These are phyloP conservation scores for Coregonus ussuriensis DNA, from an alignment of 2,797 vertebrate species.

Conservation along the genomic window DNA sequence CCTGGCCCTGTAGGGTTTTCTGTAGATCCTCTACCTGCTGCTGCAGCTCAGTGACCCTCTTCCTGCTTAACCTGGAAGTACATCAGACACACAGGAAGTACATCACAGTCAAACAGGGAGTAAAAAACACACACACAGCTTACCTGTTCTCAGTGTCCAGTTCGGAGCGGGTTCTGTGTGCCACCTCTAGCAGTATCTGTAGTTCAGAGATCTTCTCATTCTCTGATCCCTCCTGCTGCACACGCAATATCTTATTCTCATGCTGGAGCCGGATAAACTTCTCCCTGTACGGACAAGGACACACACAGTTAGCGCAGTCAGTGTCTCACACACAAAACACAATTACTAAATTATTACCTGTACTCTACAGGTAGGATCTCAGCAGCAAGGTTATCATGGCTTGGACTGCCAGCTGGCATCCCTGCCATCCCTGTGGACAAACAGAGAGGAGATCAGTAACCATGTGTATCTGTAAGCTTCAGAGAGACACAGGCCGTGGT, in stretches of 20 bases:
- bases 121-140: background rate
- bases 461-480: background rate
- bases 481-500: background rate
- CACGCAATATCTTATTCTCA: constrained; percentile 95
- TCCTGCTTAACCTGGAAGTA: constrained; percentile 80
- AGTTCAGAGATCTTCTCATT: constrained; percentile 84
- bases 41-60: constrained; percentile 84
- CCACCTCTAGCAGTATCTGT: constrained; percentile 86
- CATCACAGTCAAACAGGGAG: background rate
- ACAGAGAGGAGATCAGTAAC: background rate
- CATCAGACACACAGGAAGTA: constrained; percentile 1
- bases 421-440: constrained; percentile 56
- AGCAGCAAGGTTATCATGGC: constrained; percentile 90
- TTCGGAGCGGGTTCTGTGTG: constrained; percentile 83
- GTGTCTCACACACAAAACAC: background rate
- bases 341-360: constrained; percentile 75
- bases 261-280: constrained; percentile 94
- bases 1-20: constrained; percentile 90
- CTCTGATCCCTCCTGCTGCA: constrained; percentile 91
- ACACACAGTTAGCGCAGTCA: background rate
- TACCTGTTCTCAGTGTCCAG: constrained; percentile 94
- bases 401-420: constrained; percentile 76
- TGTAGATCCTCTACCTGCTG: constrained; percentile 96
- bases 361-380: constrained; percentile 94
- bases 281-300: constrained; percentile 73